Percentiles rank a stretch among this genome's conserved stretches.
Evolutionary conservation across 2,113 vertebrate species (phyloP).

Genomic region (Heterotis niloticus): DNA sequence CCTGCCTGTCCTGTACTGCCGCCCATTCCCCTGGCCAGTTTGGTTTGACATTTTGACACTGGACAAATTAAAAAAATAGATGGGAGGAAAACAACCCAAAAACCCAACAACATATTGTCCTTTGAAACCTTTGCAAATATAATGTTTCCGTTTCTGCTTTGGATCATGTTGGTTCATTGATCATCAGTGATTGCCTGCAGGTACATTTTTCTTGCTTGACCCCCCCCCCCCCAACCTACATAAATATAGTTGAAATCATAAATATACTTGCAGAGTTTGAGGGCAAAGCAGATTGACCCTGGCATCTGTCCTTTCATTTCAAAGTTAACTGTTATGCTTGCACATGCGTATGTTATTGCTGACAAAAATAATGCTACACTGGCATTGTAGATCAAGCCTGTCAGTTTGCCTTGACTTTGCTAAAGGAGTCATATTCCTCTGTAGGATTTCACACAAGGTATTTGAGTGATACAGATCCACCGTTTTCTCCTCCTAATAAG

Average conservation of each 20-base stretch:
- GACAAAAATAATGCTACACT: too few relatives aligned
- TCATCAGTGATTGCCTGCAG: constrained; percentile 37
- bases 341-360: too few relatives aligned
- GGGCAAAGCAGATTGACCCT: constrained; percentile 15
- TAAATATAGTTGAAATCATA: constrained; percentile 28
- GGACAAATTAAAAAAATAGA: constrained; percentile 21
- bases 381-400: too few relatives aligned
- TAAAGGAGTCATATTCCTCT: not conserved
- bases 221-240: not conserved
- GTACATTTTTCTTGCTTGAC: constrained; percentile 27
- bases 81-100: constrained; percentile 34
- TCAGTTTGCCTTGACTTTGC: not conserved
- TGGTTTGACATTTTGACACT: constrained; percentile 34
- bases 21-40: constrained; percentile 26
- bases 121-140: constrained; percentile 33
- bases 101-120: constrained; percentile 36
- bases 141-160: constrained; percentile 35
- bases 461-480: too few relatives aligned
- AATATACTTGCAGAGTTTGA: constrained; percentile 35
- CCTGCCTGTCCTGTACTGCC: constrained; percentile 25
- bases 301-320: not conserved
- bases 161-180: constrained; percentile 25
- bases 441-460: too few relatives aligned
- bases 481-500: too few relatives aligned
- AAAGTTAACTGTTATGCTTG: too few relatives aligned